Base-by-base conservation (phyloP, 1,140 invertebrate genomes). In the Liolophura sinensis region DNA sequence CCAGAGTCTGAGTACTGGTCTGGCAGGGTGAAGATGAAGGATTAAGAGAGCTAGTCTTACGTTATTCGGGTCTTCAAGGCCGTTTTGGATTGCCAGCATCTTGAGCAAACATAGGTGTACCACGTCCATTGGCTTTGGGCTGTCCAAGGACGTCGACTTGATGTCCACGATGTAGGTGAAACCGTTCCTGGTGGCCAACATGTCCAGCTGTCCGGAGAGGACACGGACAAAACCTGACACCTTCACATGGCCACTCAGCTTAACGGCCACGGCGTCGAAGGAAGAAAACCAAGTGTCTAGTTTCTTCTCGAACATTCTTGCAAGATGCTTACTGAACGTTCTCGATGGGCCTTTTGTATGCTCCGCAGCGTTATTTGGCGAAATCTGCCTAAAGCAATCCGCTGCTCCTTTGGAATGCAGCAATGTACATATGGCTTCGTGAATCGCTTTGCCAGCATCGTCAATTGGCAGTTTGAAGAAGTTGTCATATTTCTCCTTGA, bases 181-280 rank as follows among this genome's bases (percentile, higher is more conserved):
- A 1, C 73, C 75, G 15, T 70, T 65, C 49, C 71, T 71, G 12
- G 69, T 64, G 68, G 73, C 76, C 24, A 80, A 58, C 20, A 70
- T 71, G 60, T 80, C 76, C 18, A 78, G 68, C 47, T 77, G 76
- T 5, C 78, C 78, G 22, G 66, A 70, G 15, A 80, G 61, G n/a
- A 80, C 76, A 27, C 78, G 69, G 14, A 78, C 75, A 51, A 75
- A 74, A 22, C 73, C 75, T 0, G 76, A 77, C 46, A 80, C 78
- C 62, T 79, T 78, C 14, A 79, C 78, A 40, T 78, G 78, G n/a
- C 76, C 74, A n/a, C 74, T 75, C 18, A 79, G 69, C 59, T 73
- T 70, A 5, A 78, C 71, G 0, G 70, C 74, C 1, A 78, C 70
- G 20, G 78, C 78, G 62, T 78, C 74, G 55, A 75, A 79, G 0